Conservation (phyloP, 2,113 vertebrate genomes). For the Phalacrocorax brasilianus region DNA sequence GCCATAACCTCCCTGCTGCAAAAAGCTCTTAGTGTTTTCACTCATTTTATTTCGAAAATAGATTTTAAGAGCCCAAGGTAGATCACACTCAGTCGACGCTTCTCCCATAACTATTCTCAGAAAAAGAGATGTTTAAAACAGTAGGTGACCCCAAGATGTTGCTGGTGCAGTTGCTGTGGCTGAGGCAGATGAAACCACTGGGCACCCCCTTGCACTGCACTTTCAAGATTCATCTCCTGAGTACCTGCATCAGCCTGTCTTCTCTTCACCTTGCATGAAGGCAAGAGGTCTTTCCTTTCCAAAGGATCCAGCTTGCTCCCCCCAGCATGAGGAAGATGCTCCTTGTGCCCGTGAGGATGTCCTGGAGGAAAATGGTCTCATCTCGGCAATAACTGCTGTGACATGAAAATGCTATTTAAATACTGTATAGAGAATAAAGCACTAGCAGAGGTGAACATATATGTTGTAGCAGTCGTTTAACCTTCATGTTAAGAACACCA, state of each 20-base stretch:
- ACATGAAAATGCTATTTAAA: not conserved
- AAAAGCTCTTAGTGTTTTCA: not conserved
- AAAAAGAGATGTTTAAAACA: not conserved
- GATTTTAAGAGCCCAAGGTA: not conserved
- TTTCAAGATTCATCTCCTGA: not conserved
- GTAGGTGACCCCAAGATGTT: not conserved
- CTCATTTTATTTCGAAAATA: not conserved
- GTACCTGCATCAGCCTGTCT: not conserved
- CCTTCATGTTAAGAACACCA: accelerated
- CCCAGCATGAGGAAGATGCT: not conserved
- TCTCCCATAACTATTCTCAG: not conserved
- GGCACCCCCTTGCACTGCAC: not conserved
- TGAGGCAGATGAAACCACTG: accelerated
- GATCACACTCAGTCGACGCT: not conserved
- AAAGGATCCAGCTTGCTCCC: not conserved
- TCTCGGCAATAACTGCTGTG: not conserved
- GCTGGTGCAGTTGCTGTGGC: not conserved
- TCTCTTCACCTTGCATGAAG: not conserved
- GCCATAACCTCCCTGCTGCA: not conserved
- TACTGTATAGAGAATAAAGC: not conserved
- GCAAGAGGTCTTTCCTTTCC: not conserved
- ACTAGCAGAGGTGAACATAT: not conserved
- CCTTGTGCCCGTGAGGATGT: not conserved
- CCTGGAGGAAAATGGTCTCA: not conserved
- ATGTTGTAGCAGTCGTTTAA: not conserved